Evolutionary conservation across 2,113 vertebrate genomes (phyloP).

Genomic region (Rhinogobius similis): DNA sequence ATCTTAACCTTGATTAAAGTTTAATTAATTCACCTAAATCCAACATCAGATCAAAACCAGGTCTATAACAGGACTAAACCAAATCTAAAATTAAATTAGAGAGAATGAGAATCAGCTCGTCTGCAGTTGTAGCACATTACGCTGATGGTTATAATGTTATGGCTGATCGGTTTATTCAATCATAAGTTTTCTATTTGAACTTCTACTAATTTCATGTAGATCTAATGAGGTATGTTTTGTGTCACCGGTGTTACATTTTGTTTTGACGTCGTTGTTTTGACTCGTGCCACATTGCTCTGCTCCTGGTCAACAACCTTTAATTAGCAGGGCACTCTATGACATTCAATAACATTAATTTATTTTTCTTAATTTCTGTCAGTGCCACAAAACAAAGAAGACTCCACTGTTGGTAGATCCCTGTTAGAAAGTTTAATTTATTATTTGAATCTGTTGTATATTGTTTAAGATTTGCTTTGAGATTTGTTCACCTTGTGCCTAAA

Average conservation of each 20-base stretch:
- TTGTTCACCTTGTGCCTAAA: slow-evolving; percentile 20
- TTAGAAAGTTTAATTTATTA: not conserved
- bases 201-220: not conserved
- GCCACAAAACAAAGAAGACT: not conserved
- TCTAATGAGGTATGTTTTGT: not conserved
- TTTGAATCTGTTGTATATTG: not conserved
- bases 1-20: too few relatives aligned
- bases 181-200: not conserved
- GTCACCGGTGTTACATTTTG: not conserved
- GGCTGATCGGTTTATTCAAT: not conserved
- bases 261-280: slow-evolving; percentile 6
- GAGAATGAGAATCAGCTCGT: too few relatives aligned
- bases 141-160: not conserved
- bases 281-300: not conserved
- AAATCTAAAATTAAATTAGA: too few relatives aligned
- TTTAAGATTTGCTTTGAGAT: not conserved
- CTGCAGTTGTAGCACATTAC: not conserved
- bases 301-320: not conserved
- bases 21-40: too few relatives aligned
- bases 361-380: not conserved
- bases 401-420: not conserved
- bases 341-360: not conserved
- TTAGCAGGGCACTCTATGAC: slow-evolving; percentile 4
- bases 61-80: too few relatives aligned
- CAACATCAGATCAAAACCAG: too few relatives aligned